Evolutionary conservation across 2,797 vertebrate species (phyloP).

Genomic region (Enteromius fasciolatus): DNA sequence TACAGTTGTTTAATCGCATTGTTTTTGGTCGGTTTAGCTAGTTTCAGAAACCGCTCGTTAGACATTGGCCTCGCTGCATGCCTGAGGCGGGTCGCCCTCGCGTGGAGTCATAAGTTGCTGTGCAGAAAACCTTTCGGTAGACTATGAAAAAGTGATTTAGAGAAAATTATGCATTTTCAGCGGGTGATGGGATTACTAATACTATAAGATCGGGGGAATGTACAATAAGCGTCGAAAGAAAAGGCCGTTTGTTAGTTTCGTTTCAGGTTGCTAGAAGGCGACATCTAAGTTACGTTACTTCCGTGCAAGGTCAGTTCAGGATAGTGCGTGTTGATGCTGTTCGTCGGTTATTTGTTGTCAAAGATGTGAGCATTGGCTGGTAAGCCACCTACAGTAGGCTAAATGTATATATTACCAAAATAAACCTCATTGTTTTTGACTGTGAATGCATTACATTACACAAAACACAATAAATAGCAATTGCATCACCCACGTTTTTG

Average conservation of each 20-base stretch:
- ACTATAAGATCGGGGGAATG: neutral
- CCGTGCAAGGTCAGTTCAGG: neutral
- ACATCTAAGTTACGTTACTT: neutral
- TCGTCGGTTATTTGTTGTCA: neutral
- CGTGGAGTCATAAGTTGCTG: neutral
- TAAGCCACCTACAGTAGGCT: neutral
- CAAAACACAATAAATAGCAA: neutral
- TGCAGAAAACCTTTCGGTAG: neutral
- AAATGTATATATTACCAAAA: neutral
- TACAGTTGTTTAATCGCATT: neutral
- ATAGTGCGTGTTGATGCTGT: neutral
- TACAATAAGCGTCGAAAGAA: neutral
- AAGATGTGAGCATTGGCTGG: neutral
- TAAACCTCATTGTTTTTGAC: neutral
- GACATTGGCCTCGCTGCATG: constrained; percentile 23
- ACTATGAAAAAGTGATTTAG: neutral
- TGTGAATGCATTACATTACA: constrained; percentile 29
- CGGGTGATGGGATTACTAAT: neutral
- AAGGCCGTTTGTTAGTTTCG: neutral
- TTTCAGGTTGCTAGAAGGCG: neutral
- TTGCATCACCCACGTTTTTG: constrained; percentile 18
- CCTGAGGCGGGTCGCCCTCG: neutral
- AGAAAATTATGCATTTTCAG: neutral
- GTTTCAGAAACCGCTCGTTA: neutral
- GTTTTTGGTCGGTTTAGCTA: constrained; percentile 12